Conservation (phyloP, 2,888 invertebrate species). For the Campaea margaritaria region DNA sequence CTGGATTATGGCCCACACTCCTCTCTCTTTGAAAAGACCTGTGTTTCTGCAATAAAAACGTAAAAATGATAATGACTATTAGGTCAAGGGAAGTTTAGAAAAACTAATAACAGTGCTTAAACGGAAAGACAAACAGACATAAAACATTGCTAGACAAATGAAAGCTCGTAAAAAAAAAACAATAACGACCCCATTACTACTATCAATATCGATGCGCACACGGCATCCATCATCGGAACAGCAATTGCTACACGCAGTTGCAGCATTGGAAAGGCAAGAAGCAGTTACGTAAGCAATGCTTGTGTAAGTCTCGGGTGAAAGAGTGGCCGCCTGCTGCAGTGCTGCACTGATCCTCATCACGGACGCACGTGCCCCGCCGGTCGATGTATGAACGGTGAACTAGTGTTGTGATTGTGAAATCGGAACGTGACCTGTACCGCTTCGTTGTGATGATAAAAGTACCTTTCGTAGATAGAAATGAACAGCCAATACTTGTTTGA, state of each 20-base stretch:
- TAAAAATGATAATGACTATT: no score
- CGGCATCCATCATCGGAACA: slow-evolving; percentile 50
- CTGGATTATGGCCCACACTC: no score
- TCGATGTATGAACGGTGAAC: slow-evolving; percentile 32
- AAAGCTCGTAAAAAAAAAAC: slow-evolving; percentile 5
- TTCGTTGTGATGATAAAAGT: slow-evolving; percentile 32
- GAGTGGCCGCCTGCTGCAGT: slow-evolving; percentile 68
- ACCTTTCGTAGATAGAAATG: neutral
- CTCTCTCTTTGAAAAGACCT: no score
- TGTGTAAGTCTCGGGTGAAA: slow-evolving; percentile 78
- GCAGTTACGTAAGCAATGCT: slow-evolving; percentile 70
- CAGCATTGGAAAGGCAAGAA: slow-evolving; percentile 77
- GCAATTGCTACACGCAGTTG: slow-evolving; percentile 64
- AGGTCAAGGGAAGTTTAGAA: no score
- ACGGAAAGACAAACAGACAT: neutral
- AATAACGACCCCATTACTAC: slow-evolving; percentile 18
- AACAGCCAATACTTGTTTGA: no score
- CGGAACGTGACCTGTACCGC: slow-evolving; percentile 43
- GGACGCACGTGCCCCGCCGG: slow-evolving; percentile 54
- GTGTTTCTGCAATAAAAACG: no score
- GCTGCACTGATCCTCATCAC: slow-evolving; percentile 65
- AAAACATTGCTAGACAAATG: no score
- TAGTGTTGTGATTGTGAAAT: slow-evolving; percentile 44
- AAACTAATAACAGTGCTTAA: no score
- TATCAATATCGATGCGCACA: slow-evolving; percentile 20